phyloP scores from a whole-genome alignment of 1,140 invertebrate genomes.

The Heterodera schachtii region DNA sequence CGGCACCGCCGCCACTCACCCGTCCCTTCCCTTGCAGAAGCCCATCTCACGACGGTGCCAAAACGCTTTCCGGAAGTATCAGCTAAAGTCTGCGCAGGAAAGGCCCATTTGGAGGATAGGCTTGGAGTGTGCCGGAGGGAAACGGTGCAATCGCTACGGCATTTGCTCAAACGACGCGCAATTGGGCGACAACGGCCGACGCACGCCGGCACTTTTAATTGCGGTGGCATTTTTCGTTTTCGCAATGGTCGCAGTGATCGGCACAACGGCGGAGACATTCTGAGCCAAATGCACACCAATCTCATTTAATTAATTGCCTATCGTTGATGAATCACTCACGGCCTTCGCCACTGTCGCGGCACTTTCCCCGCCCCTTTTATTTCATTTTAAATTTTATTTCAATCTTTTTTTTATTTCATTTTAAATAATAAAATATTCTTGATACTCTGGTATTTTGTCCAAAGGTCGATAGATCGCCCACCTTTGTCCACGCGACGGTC shows the following conservation, averaged over 20 bases:
- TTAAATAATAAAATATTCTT: not conserved
- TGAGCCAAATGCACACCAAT: conserved; percentile 17
- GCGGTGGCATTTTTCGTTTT: conserved; percentile 37
- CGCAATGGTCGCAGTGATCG: conserved; percentile 31
- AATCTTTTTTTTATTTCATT: too few species aligned
- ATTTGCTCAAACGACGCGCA: conserved; percentile 52
- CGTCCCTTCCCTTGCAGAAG: conserved; percentile 49
- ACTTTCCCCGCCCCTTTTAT: not conserved
- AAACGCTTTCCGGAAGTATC: conserved; percentile 63
- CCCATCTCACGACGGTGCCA: conserved; percentile 63
- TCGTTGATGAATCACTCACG: not conserved
- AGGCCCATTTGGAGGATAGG: conserved; percentile 64
- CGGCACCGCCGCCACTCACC: not conserved
- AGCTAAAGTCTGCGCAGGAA: conserved; percentile 54
- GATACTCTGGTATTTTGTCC: not conserved
- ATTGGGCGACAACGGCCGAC: conserved; percentile 14
- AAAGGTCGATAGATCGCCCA: not conserved
- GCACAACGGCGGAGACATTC: conserved; percentile 23
- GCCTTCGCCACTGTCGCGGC: not conserved
- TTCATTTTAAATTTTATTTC: too few species aligned
- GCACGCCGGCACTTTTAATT: conserved; percentile 28
- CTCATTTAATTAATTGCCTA: not conserved
- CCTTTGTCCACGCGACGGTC: conserved; percentile 67
- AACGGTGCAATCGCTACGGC: conserved; percentile 63
- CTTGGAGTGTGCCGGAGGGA: conserved; percentile 64